Conservation (phyloP, 1,140 invertebrate species). For the Euura lappo region DNA sequence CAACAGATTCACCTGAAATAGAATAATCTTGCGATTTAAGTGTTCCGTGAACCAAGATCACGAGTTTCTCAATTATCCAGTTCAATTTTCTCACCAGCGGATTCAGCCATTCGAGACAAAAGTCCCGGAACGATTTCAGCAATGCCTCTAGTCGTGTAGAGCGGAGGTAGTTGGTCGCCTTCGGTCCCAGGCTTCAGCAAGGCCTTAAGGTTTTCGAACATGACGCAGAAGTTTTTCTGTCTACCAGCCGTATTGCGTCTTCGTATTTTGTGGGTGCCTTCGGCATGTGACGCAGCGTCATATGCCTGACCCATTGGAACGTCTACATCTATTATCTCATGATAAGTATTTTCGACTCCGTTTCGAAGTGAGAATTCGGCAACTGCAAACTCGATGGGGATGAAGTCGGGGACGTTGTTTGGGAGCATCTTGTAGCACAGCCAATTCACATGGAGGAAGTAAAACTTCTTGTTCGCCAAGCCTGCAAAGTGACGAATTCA, state of each 20-base stretch:
- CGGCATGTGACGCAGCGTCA: conserved; percentile 55
- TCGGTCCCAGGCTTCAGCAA: conserved; percentile 42
- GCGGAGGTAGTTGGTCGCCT: conserved; percentile 46
- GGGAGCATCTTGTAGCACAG: conserved; percentile 42
- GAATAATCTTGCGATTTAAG: background rate
- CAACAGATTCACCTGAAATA: conserved; percentile 27
- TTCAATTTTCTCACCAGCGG: conserved; percentile 38
- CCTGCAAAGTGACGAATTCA: conserved; percentile 15
- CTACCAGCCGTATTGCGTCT: conserved; percentile 45
- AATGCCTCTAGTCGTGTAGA: conserved; percentile 53
- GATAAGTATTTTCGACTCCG: conserved; percentile 60
- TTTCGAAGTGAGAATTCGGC: conserved; percentile 58
- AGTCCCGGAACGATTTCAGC: conserved; percentile 36
- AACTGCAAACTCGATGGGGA: conserved; percentile 54
- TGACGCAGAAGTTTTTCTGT: conserved; percentile 35
- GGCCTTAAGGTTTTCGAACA: conserved; percentile 50
- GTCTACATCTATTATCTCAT: conserved; percentile 58
- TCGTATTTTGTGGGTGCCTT: conserved; percentile 57
- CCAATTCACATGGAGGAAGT: conserved; percentile 56
- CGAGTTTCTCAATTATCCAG: no score
- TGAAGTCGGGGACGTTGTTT: conserved; percentile 38
- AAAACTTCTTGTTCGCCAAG: conserved; percentile 42
- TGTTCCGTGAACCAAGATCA: no score
- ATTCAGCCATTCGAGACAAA: conserved; percentile 50
- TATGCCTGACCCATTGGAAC: conserved; percentile 61